Evolutionary conservation across 1,140 invertebrate species (phyloP), one percentile per base, ranked within the genome.

Genomic region (Drosophila mayri): DNA sequence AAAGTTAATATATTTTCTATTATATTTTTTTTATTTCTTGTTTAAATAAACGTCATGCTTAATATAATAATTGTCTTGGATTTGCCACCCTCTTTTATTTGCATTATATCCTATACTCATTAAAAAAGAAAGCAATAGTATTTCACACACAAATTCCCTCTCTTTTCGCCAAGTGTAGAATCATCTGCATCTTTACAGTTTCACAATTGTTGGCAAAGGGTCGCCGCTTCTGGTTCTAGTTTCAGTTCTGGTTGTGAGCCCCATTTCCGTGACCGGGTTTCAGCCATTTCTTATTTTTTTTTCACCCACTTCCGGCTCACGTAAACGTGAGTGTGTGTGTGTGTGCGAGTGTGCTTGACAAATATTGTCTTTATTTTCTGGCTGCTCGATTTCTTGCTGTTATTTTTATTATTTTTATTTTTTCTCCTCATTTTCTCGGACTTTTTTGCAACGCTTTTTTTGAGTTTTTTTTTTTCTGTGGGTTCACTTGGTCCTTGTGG

Each of bases 321-420:
- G 40, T 47, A 32, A 38, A 30, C 14, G 11, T 43, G 14, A 38
- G 41, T 32, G 28, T 32, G 12, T 47, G 35, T 37, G 57, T 57
- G 32, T 61, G 47, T 11, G 30, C 40, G 18, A 38, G 40, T 61
- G 57, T 62, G 44, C 50, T 74, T 78, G 49, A 64, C 78, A 86
- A 82, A 85, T 85, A 87, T 85, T 85, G 74, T 85, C 65, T 81
- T 85, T 86, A 81, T 86, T 85, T 75, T 66, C 61, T 52, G 79
- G 57, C 67, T 68, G 47, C 75, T 86, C 82, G 67, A 79, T 76
- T 82, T 72, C 60, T 20, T 79, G 85, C 75, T 63, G 57, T 64
- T 87, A 67, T 86, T 79, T 84, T 82, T 82, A 72, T 87, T 76
- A 55, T 55, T 55, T 54, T 55, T 58, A 59, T 66, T 61, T 65